phyloP scores from a whole-genome alignment of 2,113 vertebrate species.

The Crotalus viridis region DNA sequence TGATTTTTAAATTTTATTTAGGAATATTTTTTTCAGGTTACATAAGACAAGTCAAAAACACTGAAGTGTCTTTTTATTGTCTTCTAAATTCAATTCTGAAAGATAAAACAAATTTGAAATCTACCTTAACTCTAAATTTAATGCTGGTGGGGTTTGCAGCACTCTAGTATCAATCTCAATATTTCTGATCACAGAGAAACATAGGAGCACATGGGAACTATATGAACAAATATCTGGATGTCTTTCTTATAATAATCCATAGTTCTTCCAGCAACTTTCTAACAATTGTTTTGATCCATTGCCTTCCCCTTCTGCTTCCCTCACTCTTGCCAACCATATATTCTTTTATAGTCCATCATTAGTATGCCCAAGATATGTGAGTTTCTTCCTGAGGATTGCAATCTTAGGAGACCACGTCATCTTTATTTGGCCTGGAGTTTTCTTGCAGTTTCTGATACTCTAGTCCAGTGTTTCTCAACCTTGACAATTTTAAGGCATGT shows the following conservation, averaged over 20 bases:
- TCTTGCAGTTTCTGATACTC: background rate
- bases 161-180: background rate
- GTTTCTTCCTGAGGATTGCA: background rate
- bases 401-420: background rate
- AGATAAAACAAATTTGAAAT: background rate
- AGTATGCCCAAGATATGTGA: background rate
- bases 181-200: background rate
- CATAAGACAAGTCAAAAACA: background rate
- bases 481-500: no score
- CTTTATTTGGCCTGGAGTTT: background rate
- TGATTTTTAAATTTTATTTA: background rate
- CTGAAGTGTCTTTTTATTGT: background rate
- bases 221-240: background rate
- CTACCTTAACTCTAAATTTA: background rate
- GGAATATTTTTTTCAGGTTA: background rate
- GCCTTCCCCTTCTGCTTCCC: background rate
- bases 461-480: background rate
- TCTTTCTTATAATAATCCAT: background rate
- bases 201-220: background rate
- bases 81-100: background rate
- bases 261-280: background rate
- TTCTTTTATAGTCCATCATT: background rate
- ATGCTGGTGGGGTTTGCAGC: background rate
- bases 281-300: background rate
- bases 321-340: background rate